Percentiles rank a stretch among this genome's conserved stretches.
Conservation (phyloP, 1,140 invertebrate genomes). For the Popillia japonica region DNA sequence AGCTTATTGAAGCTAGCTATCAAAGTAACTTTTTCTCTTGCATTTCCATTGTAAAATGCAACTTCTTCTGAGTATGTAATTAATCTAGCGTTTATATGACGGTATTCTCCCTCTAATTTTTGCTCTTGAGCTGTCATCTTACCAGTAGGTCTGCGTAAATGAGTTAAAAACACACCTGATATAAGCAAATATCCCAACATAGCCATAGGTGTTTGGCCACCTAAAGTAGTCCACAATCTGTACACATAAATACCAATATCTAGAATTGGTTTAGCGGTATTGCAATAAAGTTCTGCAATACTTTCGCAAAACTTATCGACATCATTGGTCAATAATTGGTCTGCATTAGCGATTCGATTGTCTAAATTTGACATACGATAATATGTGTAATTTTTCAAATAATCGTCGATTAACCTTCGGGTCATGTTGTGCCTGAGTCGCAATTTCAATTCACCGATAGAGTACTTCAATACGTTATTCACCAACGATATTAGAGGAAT, state of each 20-base stretch:
- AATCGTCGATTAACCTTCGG: constrained; percentile 86
- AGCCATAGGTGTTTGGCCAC: constrained; percentile 80
- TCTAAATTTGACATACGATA: constrained; percentile 98
- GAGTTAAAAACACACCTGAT: constrained; percentile 82
- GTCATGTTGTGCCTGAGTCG: constrained; percentile 90
- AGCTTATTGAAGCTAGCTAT: constrained; percentile 90
- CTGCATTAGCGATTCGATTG: constrained; percentile 93
- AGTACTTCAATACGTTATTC: constrained; percentile 93
- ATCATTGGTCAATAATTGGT: constrained; percentile 95
- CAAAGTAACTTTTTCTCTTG: constrained; percentile 87
- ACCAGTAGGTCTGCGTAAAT: constrained; percentile 85
- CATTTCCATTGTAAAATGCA: constrained; percentile 95
- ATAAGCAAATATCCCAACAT: constrained; percentile 88
- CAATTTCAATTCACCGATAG: constrained; percentile 92
- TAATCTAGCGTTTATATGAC: constrained; percentile 94
- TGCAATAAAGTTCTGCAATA: constrained; percentile 94
- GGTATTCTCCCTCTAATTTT: constrained; percentile 96
- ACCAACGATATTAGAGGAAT: constrained; percentile 89
- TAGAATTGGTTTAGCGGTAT: constrained; percentile 95
- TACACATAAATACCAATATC: constrained; percentile 96
- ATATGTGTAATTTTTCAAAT: constrained; percentile 96
- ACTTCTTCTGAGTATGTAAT: constrained; percentile 99
- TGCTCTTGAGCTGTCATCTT: constrained; percentile 93
- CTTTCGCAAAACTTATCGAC: constrained; percentile 97
- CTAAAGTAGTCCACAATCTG: constrained; percentile 84